Base-by-base conservation (phyloP, 2,888 invertebrate species). In the Euplagia quadripunctaria region DNA sequence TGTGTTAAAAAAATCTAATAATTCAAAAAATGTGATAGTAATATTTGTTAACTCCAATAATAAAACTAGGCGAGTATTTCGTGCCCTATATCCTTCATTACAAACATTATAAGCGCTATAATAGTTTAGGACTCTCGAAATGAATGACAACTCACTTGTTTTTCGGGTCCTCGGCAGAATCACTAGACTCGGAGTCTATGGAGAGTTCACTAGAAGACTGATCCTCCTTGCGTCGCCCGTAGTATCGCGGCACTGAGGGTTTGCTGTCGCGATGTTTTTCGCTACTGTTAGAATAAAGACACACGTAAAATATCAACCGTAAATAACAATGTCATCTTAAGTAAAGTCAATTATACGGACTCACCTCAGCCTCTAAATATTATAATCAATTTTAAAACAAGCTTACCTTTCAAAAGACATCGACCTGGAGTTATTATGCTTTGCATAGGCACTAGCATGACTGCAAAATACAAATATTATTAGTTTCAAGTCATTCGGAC, bases 391-490 rank as follows among this genome's bases (percentile, higher is more conserved):
- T 31, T 66, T 12, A 72, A 82, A 85, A 88, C 87, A 75, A 89
- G 89, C 94, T 95, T 94, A 96, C 95, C 95, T 95, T 85, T 94
- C 95, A 79, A 83, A 91, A 0, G 95, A 94, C 87, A 91, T 89
- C 78, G 94, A 94, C 86, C 94, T 93, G 86, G 94, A 93, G 84
- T 90, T 91, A 89, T 92, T 92, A 92, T 89, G 94, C 88, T 93
- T 94, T 84, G 89, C 86, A 90, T 91, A 93, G 84, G 89, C 89
- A 90, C 89, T 90, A 84, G 80, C 77, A 86, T 91, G 87, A 89
- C 93, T 93, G 92, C 85, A 89, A 92, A 91, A 85, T 85, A 84
- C 65, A 73, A 87, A 87, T 79, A 82, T 73, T 73, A 82, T 78
- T 82, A 81, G 79, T 83, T 68, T 73, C 61, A 49, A 74, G 17